Evolutionary conservation across 2,888 invertebrate species (phyloP).

Genomic region (Plagiodera versicolora): DNA sequence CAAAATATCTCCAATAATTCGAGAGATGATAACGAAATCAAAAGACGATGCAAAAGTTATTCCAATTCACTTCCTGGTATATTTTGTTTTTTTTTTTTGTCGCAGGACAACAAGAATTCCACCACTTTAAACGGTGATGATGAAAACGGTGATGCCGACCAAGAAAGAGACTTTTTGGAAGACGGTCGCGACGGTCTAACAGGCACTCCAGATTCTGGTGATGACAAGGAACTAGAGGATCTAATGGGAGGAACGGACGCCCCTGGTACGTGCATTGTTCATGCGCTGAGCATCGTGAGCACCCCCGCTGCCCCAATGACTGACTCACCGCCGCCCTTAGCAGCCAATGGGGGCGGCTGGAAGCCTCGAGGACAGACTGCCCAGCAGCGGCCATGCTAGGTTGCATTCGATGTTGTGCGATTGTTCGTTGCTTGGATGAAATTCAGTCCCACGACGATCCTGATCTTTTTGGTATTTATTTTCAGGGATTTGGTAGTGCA

Average conservation of each 20-base stretch:
- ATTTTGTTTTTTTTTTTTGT: slow-evolving; percentile 29
- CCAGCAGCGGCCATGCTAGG: slow-evolving; percentile 51
- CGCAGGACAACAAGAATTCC: slow-evolving; percentile 48
- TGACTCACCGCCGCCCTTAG: slow-evolving; percentile 50
- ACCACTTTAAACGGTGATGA: slow-evolving; percentile 42
- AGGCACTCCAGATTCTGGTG: slow-evolving; percentile 58
- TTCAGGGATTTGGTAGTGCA: too few species aligned
- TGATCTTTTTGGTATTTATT: too few species aligned
- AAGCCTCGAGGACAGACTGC: slow-evolving; percentile 50
- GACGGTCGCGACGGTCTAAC: slow-evolving; percentile 56
- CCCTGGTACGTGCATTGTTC: slow-evolving; percentile 59
- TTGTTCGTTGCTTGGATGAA: slow-evolving; percentile 33
- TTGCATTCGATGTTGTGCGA: slow-evolving; percentile 22
- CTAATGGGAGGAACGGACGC: slow-evolving; percentile 58
- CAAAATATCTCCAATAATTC: too few species aligned
- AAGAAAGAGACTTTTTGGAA: slow-evolving; percentile 55
- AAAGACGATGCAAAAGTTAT: too few species aligned
- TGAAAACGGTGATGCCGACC: slow-evolving; percentile 51
- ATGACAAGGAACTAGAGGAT: slow-evolving; percentile 60
- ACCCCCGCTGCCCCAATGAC: slow-evolving; percentile 48
- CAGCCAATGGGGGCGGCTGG: slow-evolving; percentile 51
- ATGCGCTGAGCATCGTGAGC: slow-evolving; percentile 60
- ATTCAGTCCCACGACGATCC: too few species aligned
- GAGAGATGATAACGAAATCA: too few species aligned
- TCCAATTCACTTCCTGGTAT: too few species aligned